A percentile compares a stretch with the other conserved stretches of the same genome.
phyloP scores from a whole-genome alignment of 2,888 invertebrate genomes.

The Drosophila meridionalis region DNA sequence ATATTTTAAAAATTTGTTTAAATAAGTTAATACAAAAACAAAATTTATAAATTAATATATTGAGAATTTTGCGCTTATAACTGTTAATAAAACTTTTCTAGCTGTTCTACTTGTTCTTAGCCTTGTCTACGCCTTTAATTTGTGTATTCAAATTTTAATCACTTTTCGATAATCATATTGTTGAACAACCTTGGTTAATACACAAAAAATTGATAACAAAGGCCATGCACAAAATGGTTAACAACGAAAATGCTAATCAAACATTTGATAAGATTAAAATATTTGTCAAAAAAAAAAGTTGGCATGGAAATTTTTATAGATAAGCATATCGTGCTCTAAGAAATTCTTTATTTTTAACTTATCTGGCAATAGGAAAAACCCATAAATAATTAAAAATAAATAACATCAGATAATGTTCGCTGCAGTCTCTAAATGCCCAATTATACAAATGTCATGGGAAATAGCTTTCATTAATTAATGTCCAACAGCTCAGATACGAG shows the following conservation, averaged over 20 bases:
- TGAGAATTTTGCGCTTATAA: too few species aligned
- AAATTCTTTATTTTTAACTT: background rate
- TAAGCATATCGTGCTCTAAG: background rate
- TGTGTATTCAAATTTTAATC: slow-evolving; percentile 5
- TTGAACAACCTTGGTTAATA: background rate
- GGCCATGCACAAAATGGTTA: background rate
- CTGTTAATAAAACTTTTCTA: too few species aligned
- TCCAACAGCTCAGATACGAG: background rate
- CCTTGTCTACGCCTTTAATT: background rate
- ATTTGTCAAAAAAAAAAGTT: background rate
- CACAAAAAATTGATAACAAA: background rate
- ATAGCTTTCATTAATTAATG: slow-evolving; percentile 10
- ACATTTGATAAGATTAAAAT: slow-evolving; percentile 16
- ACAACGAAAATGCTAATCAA: background rate
- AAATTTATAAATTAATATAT: too few species aligned
- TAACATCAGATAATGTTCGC: background rate
- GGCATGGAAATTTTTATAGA: background rate
- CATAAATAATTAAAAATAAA: background rate
- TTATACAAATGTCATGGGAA: slow-evolving; percentile 4
- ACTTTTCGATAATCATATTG: background rate
- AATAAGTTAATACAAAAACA: too few species aligned
- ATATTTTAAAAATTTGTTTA: too few species aligned
- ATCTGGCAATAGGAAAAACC: background rate
- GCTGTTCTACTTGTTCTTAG: too few species aligned
- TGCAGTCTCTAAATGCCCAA: background rate